Evolutionary conservation across 2,797 vertebrate species (phyloP), one percentile per base, ranked within the genome.

Genomic region (Nyctibius grandis): DNA sequence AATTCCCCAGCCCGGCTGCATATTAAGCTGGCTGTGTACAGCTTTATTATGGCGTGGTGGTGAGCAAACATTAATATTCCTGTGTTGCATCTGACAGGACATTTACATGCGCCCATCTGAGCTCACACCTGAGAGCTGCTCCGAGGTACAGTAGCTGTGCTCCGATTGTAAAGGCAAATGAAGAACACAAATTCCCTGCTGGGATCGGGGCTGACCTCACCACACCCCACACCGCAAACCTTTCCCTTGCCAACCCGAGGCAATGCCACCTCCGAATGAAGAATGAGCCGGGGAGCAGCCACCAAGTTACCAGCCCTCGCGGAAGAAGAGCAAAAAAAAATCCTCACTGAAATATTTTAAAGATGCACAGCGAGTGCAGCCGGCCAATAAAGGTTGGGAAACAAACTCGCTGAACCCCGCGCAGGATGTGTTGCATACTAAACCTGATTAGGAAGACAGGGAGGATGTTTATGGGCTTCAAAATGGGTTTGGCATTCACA

Each of bases 61-160:
- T 76, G 97, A 97, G 97, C 97, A 88, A 96, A 96, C 98, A 98
- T 98, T 98, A 98, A 98, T 98, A 98, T 98, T 98, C 98, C 90
- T 47, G 97, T 89, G 97, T 96, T 88, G 94, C 97, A 93, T 98
- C 98, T 98, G 98, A 98, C 98, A 98, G 97, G 97, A 97, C 98
- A 98, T 98, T 98, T 98, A 98, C 98, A 98, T 98, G 98, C 93
- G 93, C 98, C 98, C 98, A 98, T 98, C 97, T 98, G 98, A 99
- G 98, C 98, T 98, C 95, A 96, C 97, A 98, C 98, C 98, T 98
- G 98, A 98, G 98, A 98, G 98, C 98, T 98, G 97, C 97, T 98
- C 98, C 74, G 92, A 98, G 98, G 98, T 98, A 97, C 97, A 97
- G 97, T 96, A 96, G 97, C 97, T 96, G 96, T 97, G 98, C 94